Conservation (phyloP, 2,888 invertebrate species). For the Amiota mariae region DNA sequence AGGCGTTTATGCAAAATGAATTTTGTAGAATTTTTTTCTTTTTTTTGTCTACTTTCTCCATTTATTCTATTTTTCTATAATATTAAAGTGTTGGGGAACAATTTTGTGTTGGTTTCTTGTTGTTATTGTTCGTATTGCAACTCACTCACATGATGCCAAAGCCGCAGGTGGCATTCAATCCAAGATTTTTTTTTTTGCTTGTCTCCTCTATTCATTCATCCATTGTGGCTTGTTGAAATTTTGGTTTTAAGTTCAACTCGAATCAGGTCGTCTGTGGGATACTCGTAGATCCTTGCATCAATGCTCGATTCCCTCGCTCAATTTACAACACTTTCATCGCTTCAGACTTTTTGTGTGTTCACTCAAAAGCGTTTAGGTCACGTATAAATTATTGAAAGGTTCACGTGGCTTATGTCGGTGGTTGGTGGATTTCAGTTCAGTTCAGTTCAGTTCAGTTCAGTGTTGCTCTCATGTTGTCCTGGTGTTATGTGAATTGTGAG, state of each 20-base stretch:
- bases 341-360: slow-evolving; percentile 9
- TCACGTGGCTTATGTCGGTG: background rate
- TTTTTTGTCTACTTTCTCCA: background rate
- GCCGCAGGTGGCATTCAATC: slow-evolving; percentile 22
- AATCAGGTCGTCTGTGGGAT: background rate
- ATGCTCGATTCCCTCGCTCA: background rate
- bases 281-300: background rate
- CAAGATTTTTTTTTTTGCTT: slow-evolving; percentile 2
- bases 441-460: too few relatives aligned
- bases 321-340: slow-evolving; percentile 21
- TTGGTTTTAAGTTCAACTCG: slow-evolving; percentile 11
- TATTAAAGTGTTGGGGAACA: slow-evolving; percentile 3
- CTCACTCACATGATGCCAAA: background rate
- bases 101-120: background rate
- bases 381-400: slow-evolving; percentile 55
- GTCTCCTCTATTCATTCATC: slow-evolving; percentile 2
- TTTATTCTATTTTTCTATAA: slow-evolving; percentile 13
- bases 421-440: too few relatives aligned
- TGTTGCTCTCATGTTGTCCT: background rate
- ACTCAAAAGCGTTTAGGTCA: slow-evolving; percentile 43
- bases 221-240: slow-evolving; percentile 10
- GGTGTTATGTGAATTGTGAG: background rate
- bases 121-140: background rate
- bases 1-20: slow-evolving; percentile 22
- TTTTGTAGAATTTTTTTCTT: slow-evolving; percentile 1